A percentile compares a stretch with the other conserved stretches of the same genome.
phyloP scores from a whole-genome alignment of 2,888 invertebrate genomes.

The Zonitis immaculata region DNA sequence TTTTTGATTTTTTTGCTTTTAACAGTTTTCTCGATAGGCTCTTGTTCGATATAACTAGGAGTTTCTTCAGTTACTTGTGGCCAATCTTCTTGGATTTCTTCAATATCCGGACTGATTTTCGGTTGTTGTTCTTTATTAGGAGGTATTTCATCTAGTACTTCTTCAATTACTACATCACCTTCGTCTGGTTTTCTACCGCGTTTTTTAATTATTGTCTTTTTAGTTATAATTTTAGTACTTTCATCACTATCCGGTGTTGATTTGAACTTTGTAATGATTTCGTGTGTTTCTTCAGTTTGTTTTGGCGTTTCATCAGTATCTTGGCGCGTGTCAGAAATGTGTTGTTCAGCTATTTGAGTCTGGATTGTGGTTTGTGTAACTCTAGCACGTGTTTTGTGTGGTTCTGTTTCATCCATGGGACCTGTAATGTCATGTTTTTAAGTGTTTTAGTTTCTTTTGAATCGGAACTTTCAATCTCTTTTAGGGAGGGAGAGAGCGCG shows the following conservation, averaged over 20 bases:
- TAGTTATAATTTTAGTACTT: conserved; percentile 55
- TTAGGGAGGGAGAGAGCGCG: not conserved
- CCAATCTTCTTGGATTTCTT: conserved; percentile 27
- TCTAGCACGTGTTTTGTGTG: conserved; percentile 45
- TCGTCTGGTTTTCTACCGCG: conserved; percentile 32
- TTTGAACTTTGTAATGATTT: conserved; percentile 58
- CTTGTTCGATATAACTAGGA: conserved; percentile 7
- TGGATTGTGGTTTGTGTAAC: conserved; percentile 41
- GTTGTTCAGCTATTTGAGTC: conserved; percentile 42
- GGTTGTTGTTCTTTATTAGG: conserved; percentile 31
- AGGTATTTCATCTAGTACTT: conserved; percentile 47
- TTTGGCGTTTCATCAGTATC: conserved; percentile 32
- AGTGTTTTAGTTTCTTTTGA: conserved; percentile 5
- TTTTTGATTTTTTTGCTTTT: conserved; percentile 16
- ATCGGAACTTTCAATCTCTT: not conserved
- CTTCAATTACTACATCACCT: conserved; percentile 54
- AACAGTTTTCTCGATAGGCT: conserved; percentile 17
- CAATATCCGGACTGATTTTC: conserved; percentile 23
- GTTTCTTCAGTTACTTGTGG: conserved; percentile 12
- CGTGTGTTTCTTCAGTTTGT: conserved; percentile 53
- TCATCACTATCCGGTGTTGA: conserved; percentile 52
- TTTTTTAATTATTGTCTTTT: conserved; percentile 53
- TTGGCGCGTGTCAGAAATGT: conserved; percentile 39
- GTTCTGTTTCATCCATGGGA: conserved; percentile 44
- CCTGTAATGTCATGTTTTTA: conserved; percentile 39